phyloP scores from a whole-genome alignment of 2,888 invertebrate genomes.

The Polylopha cassiicola region DNA sequence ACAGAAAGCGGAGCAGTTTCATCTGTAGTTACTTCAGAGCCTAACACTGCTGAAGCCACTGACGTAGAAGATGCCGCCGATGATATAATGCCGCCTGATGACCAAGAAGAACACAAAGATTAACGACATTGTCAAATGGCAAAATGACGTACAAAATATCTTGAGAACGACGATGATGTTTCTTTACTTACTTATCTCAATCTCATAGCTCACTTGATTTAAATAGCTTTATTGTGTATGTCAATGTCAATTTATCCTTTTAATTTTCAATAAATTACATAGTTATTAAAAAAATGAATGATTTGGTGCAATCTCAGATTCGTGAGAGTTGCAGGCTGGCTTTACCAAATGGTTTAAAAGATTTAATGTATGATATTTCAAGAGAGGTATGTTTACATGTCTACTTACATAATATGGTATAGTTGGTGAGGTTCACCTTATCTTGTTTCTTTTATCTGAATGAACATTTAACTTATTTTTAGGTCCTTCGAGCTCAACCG shows the following conservation, averaged over 20 bases:
- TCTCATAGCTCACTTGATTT: slow-evolving; percentile 29
- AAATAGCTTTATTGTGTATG: background rate
- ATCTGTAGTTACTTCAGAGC: too few species aligned
- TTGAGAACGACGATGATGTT: too few species aligned
- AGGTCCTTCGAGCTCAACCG: slow-evolving; percentile 84
- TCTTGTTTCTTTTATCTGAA: background rate
- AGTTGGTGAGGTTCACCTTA: too few species aligned
- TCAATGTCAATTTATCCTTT: slow-evolving; percentile 9
- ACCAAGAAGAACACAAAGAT: slow-evolving; percentile 23
- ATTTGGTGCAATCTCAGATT: slow-evolving; percentile 45
- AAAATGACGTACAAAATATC: too few species aligned
- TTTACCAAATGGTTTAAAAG: slow-evolving; percentile 82
- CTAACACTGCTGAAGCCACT: slow-evolving; percentile 31
- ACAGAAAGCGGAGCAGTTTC: slow-evolving; percentile 35
- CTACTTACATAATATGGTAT: too few species aligned
- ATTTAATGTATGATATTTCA: slow-evolving; percentile 84
- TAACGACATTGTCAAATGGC: too few species aligned
- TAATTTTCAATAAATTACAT: slow-evolving; percentile 19
- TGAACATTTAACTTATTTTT: slow-evolving; percentile 3
- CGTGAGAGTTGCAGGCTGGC: slow-evolving; percentile 41
- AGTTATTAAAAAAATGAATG: slow-evolving; percentile 35
- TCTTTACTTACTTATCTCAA: background rate
- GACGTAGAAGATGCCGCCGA: slow-evolving; percentile 28
- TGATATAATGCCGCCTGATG: slow-evolving; percentile 27
- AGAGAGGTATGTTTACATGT: slow-evolving; percentile 80